A percentile compares a stretch with the other conserved stretches of the same genome.
Evolutionary conservation across 2,113 vertebrate species (phyloP).

Genomic region (Dicaeum eximium): DNA sequence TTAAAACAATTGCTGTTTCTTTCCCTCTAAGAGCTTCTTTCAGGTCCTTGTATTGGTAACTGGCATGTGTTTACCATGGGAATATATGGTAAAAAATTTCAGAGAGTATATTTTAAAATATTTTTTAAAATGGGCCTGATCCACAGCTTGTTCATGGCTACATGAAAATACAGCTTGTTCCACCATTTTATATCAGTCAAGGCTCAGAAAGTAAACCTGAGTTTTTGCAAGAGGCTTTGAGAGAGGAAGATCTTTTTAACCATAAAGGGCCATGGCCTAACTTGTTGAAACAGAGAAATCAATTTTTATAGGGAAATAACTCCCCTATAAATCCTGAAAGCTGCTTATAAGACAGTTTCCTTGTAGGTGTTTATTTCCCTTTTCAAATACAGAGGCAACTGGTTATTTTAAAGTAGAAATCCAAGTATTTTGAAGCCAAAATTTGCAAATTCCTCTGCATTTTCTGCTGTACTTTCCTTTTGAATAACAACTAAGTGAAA

Average conservation of each 20-base stretch:
- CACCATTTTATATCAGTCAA: neutral
- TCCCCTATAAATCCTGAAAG: neutral
- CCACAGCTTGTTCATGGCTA: neutral
- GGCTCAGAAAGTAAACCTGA: accelerated
- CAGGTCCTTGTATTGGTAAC: neutral
- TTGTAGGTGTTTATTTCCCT: neutral
- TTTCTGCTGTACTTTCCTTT: neutral
- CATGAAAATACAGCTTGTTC: neutral
- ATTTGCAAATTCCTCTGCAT: neutral
- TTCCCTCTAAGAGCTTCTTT: neutral
- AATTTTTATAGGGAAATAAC: neutral
- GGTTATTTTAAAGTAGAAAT: neutral
- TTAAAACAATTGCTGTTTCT: neutral
- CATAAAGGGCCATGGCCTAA: neutral
- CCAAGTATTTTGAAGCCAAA: neutral
- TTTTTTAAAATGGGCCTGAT: neutral
- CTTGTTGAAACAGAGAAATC: neutral
- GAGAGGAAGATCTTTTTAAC: neutral
- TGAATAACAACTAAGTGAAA: neutral
- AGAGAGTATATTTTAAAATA: neutral
- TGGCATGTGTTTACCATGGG: too few relatives aligned
- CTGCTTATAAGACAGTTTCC: neutral
- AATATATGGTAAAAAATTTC: neutral
- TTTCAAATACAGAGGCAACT: neutral
- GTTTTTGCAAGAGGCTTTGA: neutral